Base-by-base conservation (phyloP, 2,113 vertebrate genomes). In the Chlorodrepanis virens region DNA sequence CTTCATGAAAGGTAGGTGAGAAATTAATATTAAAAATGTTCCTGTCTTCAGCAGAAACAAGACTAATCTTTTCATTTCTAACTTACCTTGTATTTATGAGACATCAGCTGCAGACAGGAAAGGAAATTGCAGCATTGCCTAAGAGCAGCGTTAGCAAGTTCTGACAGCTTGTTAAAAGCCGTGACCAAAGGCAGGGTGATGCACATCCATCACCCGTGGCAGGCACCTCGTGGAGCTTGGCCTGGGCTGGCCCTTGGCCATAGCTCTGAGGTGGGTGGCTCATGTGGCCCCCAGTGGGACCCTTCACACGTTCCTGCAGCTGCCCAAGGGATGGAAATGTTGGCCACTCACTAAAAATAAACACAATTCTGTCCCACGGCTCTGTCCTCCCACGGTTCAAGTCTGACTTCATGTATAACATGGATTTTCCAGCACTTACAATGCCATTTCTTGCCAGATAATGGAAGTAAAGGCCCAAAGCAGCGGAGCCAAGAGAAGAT, bases 1-100 rank as follows among this genome's bases (percentile, higher is more conserved):
- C 67, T 50, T 90, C 75, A 40, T 25, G 47, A 74, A 81, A 91
- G 59, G 50, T 37, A 76, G 53, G 53, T 28, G 64, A 92, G 72
- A 95, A 96, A 93, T 94, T 81, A 93, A 81, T 83, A 90, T 71
- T 89, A 90, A 83, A 93, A 94, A 95, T 44, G 59, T 35, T 47
- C 80, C 59, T 56, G 68, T 83, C 87, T 63, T 64, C 76, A 75
- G 63, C 77, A 93, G 92, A 60, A 92, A 86, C 87, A 65, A 89
- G 93, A 81, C 56, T 45, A 56, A 92, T 87, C 80, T 65, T 74
- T 83, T 78, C 42, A 77, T 86, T 96, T 94, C 89, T 69, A 88
- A 61, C 92, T 83, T 75, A 45, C 88, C 94, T 89, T 39, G 22
- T 91, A 89, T 94, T 96, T 95, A 95, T 69, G 92, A 96, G 90